Conservation (phyloP, 2,888 invertebrate genomes). For the Tigriopus californicus region DNA sequence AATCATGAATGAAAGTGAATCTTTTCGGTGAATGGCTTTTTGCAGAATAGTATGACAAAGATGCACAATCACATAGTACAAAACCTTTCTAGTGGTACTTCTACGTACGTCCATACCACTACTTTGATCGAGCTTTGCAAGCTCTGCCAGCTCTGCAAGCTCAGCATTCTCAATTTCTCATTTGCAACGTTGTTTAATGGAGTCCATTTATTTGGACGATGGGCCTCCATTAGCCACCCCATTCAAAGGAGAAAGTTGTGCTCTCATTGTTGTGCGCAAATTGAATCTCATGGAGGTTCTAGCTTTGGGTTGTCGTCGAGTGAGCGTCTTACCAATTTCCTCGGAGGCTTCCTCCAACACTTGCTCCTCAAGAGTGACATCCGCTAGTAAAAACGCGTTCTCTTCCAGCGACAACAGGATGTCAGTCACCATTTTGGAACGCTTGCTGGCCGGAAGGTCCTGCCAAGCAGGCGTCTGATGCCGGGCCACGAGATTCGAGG, state of each 20-base stretch:
- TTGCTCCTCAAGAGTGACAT: conserved; percentile 62
- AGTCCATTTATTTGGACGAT: not conserved
- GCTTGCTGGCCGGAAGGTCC: conserved; percentile 22
- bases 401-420: conserved; percentile 6
- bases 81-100: too few relatives aligned
- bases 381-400: conserved; percentile 36
- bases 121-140: too few relatives aligned
- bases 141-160: too few relatives aligned
- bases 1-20: too few relatives aligned
- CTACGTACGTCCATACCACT: too few relatives aligned
- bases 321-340: conserved; percentile 57
- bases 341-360: conserved; percentile 61
- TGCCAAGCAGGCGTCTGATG: conserved; percentile 25
- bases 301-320: not conserved
- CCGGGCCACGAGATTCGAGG: conserved; percentile 63
- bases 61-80: too few relatives aligned
- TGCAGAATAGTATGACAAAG: too few relatives aligned
- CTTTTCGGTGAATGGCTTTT: too few relatives aligned
- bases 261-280: not conserved
- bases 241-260: too few relatives aligned
- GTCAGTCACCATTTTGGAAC: conserved; percentile 24
- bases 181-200: not conserved
- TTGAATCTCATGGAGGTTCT: not conserved
- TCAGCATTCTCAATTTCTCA: not conserved
- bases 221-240: not conserved